A percentile compares a stretch with the other conserved stretches of the same genome.
These are phyloP conservation scores for Synergus japonicus DNA, from an alignment of 2,888 invertebrate genomes.

Conservation along the genomic window DNA sequence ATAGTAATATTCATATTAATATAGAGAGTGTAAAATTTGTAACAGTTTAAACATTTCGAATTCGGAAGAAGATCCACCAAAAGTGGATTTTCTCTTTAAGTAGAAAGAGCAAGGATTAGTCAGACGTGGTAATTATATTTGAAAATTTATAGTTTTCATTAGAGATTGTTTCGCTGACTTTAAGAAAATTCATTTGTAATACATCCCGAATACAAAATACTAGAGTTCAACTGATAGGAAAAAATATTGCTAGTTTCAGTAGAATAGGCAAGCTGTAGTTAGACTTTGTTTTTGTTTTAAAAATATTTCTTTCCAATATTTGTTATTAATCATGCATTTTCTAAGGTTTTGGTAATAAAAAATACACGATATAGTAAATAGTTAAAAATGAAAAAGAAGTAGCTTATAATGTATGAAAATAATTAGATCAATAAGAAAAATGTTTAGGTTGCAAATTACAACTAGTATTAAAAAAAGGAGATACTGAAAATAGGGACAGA, in stretches of 20 bases:
- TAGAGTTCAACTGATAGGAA: background rate
- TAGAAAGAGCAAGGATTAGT: background rate
- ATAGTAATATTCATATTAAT: background rate
- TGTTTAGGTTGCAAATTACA: too few relatives aligned
- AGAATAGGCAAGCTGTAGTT: background rate
- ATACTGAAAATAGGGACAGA: too few relatives aligned
- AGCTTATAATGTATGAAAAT: too few relatives aligned
- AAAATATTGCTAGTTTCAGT: background rate
- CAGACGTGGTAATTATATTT: background rate
- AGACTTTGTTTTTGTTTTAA: background rate
- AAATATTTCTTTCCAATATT: background rate
- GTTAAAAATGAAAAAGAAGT: too few relatives aligned
- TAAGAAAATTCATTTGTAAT: background rate
- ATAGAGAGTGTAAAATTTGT: background rate
- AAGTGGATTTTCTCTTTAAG: background rate
- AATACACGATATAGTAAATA: too few relatives aligned
- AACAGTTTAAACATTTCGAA: background rate
- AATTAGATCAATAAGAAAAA: too few relatives aligned
- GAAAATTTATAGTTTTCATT: background rate
- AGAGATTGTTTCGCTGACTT: background rate
- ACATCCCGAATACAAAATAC: background rate
- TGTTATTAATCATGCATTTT: background rate
- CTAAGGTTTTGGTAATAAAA: too few relatives aligned
- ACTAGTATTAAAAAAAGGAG: too few relatives aligned
- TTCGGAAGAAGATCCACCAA: background rate